phyloP scores from a whole-genome alignment of 2,113 vertebrate species.

The Brevimyrus niger region DNA sequence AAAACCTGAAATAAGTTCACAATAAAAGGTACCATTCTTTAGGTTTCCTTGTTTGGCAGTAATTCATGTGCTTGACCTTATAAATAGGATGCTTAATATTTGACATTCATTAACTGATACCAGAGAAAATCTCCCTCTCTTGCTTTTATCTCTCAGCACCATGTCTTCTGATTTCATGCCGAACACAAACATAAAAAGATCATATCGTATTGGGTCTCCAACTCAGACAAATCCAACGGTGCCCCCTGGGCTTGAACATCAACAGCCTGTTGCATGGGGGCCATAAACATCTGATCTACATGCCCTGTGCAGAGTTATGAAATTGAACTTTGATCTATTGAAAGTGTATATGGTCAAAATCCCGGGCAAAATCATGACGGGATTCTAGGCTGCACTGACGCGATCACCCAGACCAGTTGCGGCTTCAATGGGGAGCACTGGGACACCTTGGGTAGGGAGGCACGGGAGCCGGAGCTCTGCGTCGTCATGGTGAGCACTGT shows the following conservation, averaged over 20 bases:
- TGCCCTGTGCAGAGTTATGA: background rate
- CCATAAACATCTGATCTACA: background rate
- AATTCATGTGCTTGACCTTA: background rate
- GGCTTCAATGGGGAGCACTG: background rate
- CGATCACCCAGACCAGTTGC: background rate
- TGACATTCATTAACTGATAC: background rate
- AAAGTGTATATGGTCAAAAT: background rate
- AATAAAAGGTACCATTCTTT: background rate
- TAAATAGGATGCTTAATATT: background rate
- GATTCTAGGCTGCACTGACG: background rate
- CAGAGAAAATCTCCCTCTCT: background rate
- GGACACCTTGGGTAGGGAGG: constrained; percentile 69
- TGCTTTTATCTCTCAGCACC: background rate
- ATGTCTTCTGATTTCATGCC: background rate
- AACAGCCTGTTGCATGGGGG: background rate
- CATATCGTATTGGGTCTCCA: background rate
- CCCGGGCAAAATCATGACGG: background rate
- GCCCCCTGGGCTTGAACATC: background rate
- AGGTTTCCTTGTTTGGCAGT: background rate
- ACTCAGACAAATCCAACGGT: background rate
- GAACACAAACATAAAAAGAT: too few relatives aligned
- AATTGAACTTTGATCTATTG: background rate
- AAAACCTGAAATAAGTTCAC: background rate
- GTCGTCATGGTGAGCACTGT: constrained; percentile 63
- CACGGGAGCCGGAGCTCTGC: constrained; percentile 75